phyloP scores from a whole-genome alignment of 2,888 invertebrate genomes.

The Halictus ligatus region DNA sequence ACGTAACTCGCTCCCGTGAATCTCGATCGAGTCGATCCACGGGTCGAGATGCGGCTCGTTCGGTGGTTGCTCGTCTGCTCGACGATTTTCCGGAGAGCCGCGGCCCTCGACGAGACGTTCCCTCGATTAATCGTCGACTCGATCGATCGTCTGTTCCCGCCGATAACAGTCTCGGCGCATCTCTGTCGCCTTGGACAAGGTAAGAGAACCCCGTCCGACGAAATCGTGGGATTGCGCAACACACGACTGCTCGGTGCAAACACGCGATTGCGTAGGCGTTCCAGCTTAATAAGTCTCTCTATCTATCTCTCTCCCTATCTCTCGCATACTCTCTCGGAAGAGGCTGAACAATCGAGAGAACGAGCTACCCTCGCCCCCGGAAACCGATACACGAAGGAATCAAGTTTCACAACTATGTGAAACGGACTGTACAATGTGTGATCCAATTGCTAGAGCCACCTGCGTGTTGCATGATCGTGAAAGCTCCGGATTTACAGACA shows the following conservation, averaged over 20 bases:
- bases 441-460: not conserved
- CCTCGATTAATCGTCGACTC: slow-evolving; percentile 66
- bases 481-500: not conserved
- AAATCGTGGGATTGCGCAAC: not conserved
- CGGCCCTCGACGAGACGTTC: slow-evolving; percentile 52
- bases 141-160: slow-evolving; percentile 58
- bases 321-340: not conserved
- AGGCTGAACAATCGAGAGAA: not conserved
- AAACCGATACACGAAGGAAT: not conserved
- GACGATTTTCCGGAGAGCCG: not conserved
- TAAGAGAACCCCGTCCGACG: slow-evolving; percentile 16
- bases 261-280: not conserved
- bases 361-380: slow-evolving; percentile 1
- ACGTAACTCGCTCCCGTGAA: not conserved
- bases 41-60: not conserved
- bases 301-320: not conserved
- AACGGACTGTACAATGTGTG: not conserved
- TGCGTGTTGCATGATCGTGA: not conserved
- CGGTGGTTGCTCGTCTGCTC: not conserved
- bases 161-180: slow-evolving; percentile 68
- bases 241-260: not conserved
- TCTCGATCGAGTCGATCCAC: not conserved
- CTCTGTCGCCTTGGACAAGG: slow-evolving; percentile 66
- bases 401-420: not conserved
- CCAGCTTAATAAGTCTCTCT: not conserved